Base-by-base conservation (phyloP, 2,888 invertebrate species). In the Cenopis cana region DNA sequence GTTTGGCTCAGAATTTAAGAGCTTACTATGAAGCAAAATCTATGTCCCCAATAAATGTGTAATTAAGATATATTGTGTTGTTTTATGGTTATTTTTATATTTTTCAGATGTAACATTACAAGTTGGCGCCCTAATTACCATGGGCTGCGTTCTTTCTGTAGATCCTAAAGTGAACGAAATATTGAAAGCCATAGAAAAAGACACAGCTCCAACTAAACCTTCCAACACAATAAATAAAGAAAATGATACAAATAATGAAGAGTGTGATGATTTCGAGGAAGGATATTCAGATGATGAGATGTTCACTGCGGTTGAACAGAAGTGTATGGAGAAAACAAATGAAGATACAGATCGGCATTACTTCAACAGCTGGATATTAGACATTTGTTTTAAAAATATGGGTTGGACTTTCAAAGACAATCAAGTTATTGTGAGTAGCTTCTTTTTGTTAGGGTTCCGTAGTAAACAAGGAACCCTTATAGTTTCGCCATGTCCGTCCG, bases 51-150 rank as follows among this genome's bases (percentile, higher is more conserved):
- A 8, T 33, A 8, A 5, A 33, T 33, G 8, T 33, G 33, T 5
- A 33, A 33, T 33, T 33, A 33, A 33, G 9, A 33, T 8, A 33
- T 3, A 1, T 8, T 5, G 33, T 33, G 2, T 33, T 14, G 41
- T 14, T 41, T 41, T 6, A 41, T 14, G 14, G 1, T n/a, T 46
- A 8, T 6, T n/a, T 46, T 5, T 20, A 8, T 50, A 36, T 73
- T 87, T 24, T 90, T 74, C 84, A 96, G 96, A 96, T 93, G 89
- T 95, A n/a, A 95, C 95, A 11, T 91, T 96, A 50, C 95, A 96
- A 92, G 96, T 97, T 0, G 96, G 96, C 2, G 95, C 96, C 0
- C 81, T 97, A 59, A 95, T 96, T 75, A 96, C 96, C 24, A 95
- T 97, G 83, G 97, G 97, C 38, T 96, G 96, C 79, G 89, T 97